Percentiles rank a stretch among this genome's conserved stretches.
Conservation (phyloP, 1,140 invertebrate genomes). For the Drosophila sproati region DNA sequence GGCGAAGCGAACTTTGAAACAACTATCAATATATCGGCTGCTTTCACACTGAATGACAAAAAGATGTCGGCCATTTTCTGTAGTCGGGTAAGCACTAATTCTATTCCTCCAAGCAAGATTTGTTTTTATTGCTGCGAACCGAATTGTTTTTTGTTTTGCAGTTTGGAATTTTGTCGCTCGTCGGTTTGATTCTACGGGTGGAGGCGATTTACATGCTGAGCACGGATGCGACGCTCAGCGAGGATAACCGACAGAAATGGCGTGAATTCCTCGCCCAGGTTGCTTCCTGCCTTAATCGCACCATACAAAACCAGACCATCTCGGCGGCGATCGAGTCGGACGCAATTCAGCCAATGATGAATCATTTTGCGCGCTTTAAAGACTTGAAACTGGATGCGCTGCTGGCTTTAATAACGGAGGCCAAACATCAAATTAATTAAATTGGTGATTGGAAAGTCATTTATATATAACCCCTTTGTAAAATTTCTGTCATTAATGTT, state of each 20-base stretch:
- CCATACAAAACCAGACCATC: conserved; percentile 81
- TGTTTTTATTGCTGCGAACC: neutral
- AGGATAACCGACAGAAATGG: conserved; percentile 67
- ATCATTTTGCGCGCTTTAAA: conserved; percentile 82
- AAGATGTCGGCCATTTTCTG: conserved; percentile 79
- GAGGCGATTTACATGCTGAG: conserved; percentile 69
- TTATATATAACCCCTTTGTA: conserved; percentile 11
- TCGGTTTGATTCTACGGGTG: conserved; percentile 74
- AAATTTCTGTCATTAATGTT: conserved; percentile 36
- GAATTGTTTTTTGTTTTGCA: conserved; percentile 32
- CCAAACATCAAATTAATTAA: conserved; percentile 82
- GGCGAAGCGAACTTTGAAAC: conserved; percentile 74
- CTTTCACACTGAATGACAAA: conserved; percentile 74
- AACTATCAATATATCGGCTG: conserved; percentile 68
- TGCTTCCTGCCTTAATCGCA: conserved; percentile 74
- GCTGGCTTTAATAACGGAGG: conserved; percentile 78
- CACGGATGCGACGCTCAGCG: conserved; percentile 56
- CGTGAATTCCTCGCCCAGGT: conserved; percentile 76
- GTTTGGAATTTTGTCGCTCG: conserved; percentile 81
- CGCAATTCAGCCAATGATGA: conserved; percentile 80
- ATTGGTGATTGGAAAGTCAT: conserved; percentile 17
- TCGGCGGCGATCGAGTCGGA: conserved; percentile 81
- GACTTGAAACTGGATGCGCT: conserved; percentile 81
- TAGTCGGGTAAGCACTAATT: conserved; percentile 70
- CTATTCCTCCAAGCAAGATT: too few relatives aligned